A percentile compares a stretch with the other conserved stretches of the same genome.
phyloP scores from a whole-genome alignment of 2,888 invertebrate species.

The Colletes collaris region DNA sequence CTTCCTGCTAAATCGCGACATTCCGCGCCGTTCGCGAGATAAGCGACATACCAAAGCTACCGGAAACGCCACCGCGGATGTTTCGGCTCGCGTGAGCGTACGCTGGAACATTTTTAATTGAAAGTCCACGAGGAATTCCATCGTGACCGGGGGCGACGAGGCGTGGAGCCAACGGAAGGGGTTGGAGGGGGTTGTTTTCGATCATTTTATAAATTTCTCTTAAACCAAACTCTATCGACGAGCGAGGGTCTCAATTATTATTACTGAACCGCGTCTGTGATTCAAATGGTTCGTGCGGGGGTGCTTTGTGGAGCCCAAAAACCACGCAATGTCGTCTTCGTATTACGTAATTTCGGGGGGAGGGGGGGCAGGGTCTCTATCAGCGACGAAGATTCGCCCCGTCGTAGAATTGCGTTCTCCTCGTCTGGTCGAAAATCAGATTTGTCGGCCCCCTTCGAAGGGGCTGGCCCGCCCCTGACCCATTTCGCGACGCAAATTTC shows the following conservation, averaged over 20 bases:
- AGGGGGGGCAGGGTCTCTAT: too few species aligned
- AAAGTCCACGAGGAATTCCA: conserved; percentile 2
- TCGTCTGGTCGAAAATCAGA: conserved; percentile 60
- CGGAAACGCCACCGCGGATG: conserved; percentile 24
- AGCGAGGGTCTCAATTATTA: too few species aligned
- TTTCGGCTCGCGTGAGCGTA: conserved; percentile 26
- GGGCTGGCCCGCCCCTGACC: conserved; percentile 70
- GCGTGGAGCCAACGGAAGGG: background rate
- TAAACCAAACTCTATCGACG: too few species aligned
- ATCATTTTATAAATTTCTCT: too few species aligned
- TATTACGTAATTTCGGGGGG: conserved; percentile 5
- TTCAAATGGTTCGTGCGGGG: too few species aligned
- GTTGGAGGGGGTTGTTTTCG: conserved; percentile 15
- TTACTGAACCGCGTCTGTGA: too few species aligned
- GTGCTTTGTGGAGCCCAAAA: too few species aligned
- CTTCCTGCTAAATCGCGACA: conserved; percentile 57
- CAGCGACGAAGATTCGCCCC: background rate
- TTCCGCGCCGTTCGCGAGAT: conserved; percentile 55
- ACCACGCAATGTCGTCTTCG: background rate
- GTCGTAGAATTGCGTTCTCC: conserved; percentile 47
- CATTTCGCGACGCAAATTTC: conserved; percentile 76
- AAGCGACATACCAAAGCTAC: conserved; percentile 38
- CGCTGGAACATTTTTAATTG: conserved; percentile 17
- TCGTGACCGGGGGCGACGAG: background rate
- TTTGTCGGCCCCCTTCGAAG: conserved; percentile 56